Base-by-base conservation (phyloP, 2,888 invertebrate genomes). In the Orthonychiurus folsomi region DNA sequence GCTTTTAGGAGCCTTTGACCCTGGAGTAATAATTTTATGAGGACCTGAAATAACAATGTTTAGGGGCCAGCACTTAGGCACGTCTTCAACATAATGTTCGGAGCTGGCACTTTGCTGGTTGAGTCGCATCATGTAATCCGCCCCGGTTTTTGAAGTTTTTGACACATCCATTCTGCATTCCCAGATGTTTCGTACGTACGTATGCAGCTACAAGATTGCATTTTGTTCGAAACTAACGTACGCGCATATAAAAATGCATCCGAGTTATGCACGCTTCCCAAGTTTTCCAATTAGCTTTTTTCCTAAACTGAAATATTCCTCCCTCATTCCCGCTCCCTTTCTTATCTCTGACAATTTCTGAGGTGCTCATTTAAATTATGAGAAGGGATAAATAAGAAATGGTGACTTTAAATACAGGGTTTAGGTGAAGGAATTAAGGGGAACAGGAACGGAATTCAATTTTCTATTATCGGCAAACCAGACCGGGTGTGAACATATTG, bases 1-100 rank as follows among this genome's bases (percentile, higher is more conserved):
- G 37, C 37, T 37, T 15, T 5, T 37, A 37, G 37, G 37, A 37
- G 37, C 37, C 37, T 37, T 37, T 37, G 37, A 37, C 37, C 37
- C 37, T 37, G 5, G n/a, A n/a, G n/a, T 37, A 15, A 9, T 37
- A 37, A 37, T 37, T 37, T 37, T 37, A 37, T 37, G 37, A 37
- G 9, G 37, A 5, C 15, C 15, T 5, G 37, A 37, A 37, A 37
- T 37, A 37, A 37, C 37, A 37, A 37, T 37, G 37, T 37, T 37
- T 37, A 37, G 37, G 37, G n/a, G n/a, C n/a, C n/a, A 37, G 37
- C 37, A 37, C 37, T 37, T 37, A 37, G 37, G 37, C 37, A 37
- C 37, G 37, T 37, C 37, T 37, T 5, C 9, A 15, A 5, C 5
- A 37, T 37, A 37, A 37, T 5, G 37, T n/a, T n/a, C n/a, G n/a